Evolutionary conservation across 2,113 vertebrate species (phyloP), one percentile per base, ranked within the genome.

Genomic region (Percopsis transmontana): DNA sequence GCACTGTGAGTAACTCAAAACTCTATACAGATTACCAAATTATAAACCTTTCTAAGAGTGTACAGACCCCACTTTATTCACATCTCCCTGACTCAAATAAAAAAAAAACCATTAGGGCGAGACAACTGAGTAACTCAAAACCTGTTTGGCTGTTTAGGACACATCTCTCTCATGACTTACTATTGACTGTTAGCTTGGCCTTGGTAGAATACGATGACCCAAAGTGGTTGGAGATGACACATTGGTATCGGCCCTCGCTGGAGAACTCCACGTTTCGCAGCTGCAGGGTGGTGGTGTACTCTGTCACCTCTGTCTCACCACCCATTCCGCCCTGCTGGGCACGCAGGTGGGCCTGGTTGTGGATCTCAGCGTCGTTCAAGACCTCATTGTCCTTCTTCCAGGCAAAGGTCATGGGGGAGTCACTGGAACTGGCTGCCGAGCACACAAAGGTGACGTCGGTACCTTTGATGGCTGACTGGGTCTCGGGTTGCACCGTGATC

Each of bases 211-310:
- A 99, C 2, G 96, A 97, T 0, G 96, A 96, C 11, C 97, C 97
- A 27, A 98, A 99, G 83, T 98, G 95, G 90, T 99, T 99, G 85
- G 97, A 99, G 92, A 99, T 98, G 83, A 99, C 95, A 23, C 97
- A 99, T 74, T 99, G 97, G 77, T 98, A 99, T 80, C 92, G 95
- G 33, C 97, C 97, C 83, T 99, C 96, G 1, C 90, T 96, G 88
- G 90, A 83, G 73, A 98, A 99, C 15, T 94, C 94, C 38, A 99
- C 95, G 0, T 86, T 83, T n/a, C 80, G 94, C 10, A 99, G 93
- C 50, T 93, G 91, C 39, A 99, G 91, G 0, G 95, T 94, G 74
- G 95, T 97, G 5, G 96, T 99, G 19, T 99, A 98, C 81, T 98
- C 96, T 24, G 97, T 98, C 84, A 98, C 93, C 53, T 96, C 89